Evolutionary conservation across 2,888 invertebrate genomes (phyloP).

Genomic region (Archips xylosteana): DNA sequence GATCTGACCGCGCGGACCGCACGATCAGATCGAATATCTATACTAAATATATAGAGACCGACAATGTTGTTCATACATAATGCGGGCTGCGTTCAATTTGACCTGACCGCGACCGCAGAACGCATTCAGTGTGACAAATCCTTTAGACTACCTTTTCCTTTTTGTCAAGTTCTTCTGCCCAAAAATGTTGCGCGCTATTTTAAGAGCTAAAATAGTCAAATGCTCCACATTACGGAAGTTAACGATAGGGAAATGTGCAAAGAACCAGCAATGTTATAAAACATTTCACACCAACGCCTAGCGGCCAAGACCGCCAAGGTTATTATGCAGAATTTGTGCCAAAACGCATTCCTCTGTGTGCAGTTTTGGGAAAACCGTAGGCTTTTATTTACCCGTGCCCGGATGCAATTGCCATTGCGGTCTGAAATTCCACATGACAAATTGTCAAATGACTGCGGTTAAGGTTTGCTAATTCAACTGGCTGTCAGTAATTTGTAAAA

Average conservation of each 20-base stretch:
- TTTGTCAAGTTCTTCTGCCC: neutral
- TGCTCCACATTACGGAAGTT: constrained; percentile 29
- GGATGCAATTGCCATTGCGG: constrained; percentile 42
- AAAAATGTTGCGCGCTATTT: neutral
- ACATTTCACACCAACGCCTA: constrained; percentile 41
- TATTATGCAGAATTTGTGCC: constrained; percentile 46
- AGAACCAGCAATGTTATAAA: constrained; percentile 35
- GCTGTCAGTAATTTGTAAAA: constrained; percentile 35
- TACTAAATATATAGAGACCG: too few relatives aligned
- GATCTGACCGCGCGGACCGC: too few relatives aligned
- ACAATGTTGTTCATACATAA: too few relatives aligned
- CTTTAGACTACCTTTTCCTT: neutral
- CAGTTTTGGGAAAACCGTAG: constrained; percentile 43
- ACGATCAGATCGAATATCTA: too few relatives aligned
- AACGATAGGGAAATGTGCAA: constrained; percentile 34
- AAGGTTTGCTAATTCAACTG: constrained; percentile 39
- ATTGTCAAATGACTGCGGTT: constrained; percentile 42
- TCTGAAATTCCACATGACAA: constrained; percentile 40
- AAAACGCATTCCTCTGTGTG: constrained; percentile 44
- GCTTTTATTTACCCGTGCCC: constrained; percentile 44
- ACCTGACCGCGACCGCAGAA: too few relatives aligned
- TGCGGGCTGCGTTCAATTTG: too few relatives aligned
- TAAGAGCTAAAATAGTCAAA: constrained; percentile 27
- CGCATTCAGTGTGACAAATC: too few relatives aligned
- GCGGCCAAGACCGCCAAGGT: constrained; percentile 39